Evolutionary conservation across 2,113 vertebrate species (phyloP).

Genomic region (Chinchilla lanigera): DNA sequence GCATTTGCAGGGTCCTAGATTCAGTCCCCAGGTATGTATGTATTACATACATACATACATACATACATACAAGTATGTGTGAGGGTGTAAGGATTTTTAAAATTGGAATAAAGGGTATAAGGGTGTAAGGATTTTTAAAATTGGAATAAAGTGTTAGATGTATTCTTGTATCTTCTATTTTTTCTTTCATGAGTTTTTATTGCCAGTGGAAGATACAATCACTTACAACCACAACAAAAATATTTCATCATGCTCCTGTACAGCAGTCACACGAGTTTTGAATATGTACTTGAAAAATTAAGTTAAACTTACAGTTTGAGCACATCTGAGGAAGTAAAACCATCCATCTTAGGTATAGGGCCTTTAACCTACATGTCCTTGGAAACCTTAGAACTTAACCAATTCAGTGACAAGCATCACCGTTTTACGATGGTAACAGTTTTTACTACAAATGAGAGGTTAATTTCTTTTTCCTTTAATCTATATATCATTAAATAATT

Average conservation of each 20-base stretch:
- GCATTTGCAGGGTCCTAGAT: not conserved
- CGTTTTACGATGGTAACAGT: not conserved
- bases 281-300: not conserved
- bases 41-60: not conserved
- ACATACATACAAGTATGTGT: not conserved
- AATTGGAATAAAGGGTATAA: slow-evolving; percentile 8
- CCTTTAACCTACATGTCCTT: not conserved
- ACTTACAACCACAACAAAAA: not conserved
- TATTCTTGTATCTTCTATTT: slow-evolving; percentile 1
- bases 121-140: not conserved
- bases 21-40: not conserved
- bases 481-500: slow-evolving; percentile 14
- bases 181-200: slow-evolving; percentile 25
- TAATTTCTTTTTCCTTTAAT: slow-evolving; percentile 40
- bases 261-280: not conserved
- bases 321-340: slow-evolving; percentile 24
- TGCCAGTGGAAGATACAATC: not conserved
- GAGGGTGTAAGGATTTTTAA: not conserved
- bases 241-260: not conserved
- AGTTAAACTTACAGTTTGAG: slow-evolving; percentile 9
- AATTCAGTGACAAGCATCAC: not conserved
- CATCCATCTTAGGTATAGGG: not conserved
- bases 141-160: not conserved
- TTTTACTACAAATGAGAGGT: not conserved
- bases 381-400: not conserved